Evolutionary conservation across 2,888 invertebrate genomes (phyloP), one percentile per base, ranked within the genome.

Genomic region (Orchesella flavescens): DNA sequence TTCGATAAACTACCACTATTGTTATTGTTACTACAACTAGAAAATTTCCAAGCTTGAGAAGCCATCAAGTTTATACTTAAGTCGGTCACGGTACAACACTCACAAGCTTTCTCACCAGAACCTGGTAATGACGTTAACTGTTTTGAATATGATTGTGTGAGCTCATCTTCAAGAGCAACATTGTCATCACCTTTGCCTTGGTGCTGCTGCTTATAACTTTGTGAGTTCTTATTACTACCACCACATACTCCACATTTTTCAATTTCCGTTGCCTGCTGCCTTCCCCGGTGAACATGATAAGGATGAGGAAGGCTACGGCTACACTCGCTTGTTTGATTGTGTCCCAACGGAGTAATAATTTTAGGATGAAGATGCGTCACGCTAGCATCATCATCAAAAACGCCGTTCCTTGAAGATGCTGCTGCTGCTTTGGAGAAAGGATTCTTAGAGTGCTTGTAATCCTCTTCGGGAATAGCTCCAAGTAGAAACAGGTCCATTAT

Each of bases 291-390:
- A 34, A 34, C 34, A 34, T 34, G 34, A 2, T 2, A 7, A 34
- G 34, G 34, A 34, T 2, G 34, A 34, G 34, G 34, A 34, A 34
- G 34, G 34, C 34, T 34, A 34, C 34, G 34, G 34, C 34, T 34
- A 34, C 34, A 34, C 7, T 4, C 2, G 34, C 34, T 34, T 34
- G 2, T 34, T 34, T 34, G 34, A 34, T 34, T 34, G 21, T 61
- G 73, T 61, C 61, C 15, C 46, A 61, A 46, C 10, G 73, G 59
- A 23, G n/a, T n/a, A 44, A 73, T 73, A 73, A 61, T 46, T 61
- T 73, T 23, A 73, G 73, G 46, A 73, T 74, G 63, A 21, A 23
- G 21, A 4, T 17, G 19, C 49, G 53, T 17, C 73, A 61, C 23
- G 61, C 61, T 21, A 23, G 13, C 24, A 21, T 61, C 13, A 21